phyloP scores from a whole-genome alignment of 2,888 invertebrate genomes.

The Deroplatys truncata region DNA sequence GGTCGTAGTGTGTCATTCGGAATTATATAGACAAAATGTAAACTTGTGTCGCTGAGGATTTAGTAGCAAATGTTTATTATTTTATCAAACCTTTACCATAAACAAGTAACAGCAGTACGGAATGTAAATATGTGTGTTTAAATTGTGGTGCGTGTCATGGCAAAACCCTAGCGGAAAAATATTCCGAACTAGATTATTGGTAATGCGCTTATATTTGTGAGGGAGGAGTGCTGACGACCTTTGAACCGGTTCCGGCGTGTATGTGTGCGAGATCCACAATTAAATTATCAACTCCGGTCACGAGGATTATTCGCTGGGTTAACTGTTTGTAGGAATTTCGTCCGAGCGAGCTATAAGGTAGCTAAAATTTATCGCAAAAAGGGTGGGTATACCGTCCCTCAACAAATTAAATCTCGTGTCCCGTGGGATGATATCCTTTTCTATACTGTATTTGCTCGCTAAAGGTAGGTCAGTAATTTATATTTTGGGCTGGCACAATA shows the following conservation, averaged over 20 bases:
- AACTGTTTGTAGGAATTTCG: neutral
- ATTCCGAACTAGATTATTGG: neutral
- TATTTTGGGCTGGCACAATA: neutral
- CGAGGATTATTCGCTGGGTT: neutral
- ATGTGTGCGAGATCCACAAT: neutral
- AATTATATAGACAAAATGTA: no score
- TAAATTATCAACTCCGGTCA: neutral
- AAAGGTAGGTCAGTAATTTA: neutral
- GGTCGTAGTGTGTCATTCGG: no score
- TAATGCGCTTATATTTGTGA: neutral
- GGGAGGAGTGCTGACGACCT: neutral
- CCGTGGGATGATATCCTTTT: neutral
- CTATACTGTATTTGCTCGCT: neutral
- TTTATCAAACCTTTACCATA: no score
- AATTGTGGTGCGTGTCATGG: neutral
- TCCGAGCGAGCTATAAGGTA: neutral
- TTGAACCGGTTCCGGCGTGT: neutral
- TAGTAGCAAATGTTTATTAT: no score
- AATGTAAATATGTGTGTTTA: no score
- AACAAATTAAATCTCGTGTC: neutral
- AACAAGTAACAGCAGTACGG: no score
- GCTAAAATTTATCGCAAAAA: neutral
- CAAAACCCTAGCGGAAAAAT: neutral
- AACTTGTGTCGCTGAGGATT: no score
- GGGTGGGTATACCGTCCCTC: neutral